Percentiles rank a stretch among this genome's conserved stretches.
phyloP scores from a whole-genome alignment of 2,797 vertebrate species.

The Peromyscus attwateri region DNA sequence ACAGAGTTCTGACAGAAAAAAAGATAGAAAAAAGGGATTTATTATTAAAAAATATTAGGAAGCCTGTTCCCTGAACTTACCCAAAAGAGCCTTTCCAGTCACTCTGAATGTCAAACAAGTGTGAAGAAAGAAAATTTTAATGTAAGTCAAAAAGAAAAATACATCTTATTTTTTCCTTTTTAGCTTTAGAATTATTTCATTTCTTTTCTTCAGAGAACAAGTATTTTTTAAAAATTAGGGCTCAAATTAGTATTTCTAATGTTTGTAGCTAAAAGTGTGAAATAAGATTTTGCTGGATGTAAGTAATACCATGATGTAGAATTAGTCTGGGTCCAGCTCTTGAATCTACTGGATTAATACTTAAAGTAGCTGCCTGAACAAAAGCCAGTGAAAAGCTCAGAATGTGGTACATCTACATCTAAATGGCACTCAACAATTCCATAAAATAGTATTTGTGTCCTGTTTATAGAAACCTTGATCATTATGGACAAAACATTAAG shows the following conservation, averaged over 20 bases:
- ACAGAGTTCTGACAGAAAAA: background rate
- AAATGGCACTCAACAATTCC: background rate
- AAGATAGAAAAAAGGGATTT: background rate
- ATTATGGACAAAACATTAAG: background rate
- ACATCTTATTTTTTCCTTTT: background rate
- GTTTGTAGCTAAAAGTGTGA: background rate
- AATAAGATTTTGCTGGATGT: background rate
- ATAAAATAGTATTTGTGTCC: background rate
- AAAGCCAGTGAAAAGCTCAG: constrained; percentile 13
- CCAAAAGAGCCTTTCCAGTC: background rate
- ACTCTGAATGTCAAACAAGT: background rate
- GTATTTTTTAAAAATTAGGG: background rate
- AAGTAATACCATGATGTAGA: background rate
- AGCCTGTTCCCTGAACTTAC: background rate
- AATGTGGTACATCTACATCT: background rate
- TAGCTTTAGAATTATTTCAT: constrained; percentile 26
- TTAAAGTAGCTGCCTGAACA: constrained; percentile 23
- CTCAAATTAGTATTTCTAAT: constrained; percentile 27
- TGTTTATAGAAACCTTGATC: background rate
- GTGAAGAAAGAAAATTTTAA: constrained; percentile 24
- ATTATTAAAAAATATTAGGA: background rate
- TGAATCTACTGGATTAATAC: background rate
- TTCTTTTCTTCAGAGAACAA: constrained; percentile 4
- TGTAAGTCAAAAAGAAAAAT: background rate
- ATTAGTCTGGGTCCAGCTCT: background rate